Conservation (phyloP, 2,113 vertebrate species). For the Corapipo altera region DNA sequence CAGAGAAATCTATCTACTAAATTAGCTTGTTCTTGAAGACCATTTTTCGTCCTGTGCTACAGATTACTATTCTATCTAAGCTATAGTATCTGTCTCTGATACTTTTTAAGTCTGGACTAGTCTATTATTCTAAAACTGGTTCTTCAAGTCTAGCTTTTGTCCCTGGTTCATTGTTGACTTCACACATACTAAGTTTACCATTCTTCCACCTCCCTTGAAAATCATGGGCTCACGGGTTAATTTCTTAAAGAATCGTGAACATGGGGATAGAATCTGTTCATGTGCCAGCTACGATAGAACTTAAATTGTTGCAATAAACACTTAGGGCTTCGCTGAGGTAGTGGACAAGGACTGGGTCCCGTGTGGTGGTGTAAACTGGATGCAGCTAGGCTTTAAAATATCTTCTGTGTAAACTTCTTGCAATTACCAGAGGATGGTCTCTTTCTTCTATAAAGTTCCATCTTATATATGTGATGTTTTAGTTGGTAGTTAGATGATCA, state of each 20-base stretch:
- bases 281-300: background rate
- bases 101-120: background rate
- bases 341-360: background rate
- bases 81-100: background rate
- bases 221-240: background rate
- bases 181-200: background rate
- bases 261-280: background rate
- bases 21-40: background rate
- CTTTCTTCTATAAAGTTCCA: background rate
- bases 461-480: background rate
- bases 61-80: background rate
- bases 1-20: background rate
- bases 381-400: background rate
- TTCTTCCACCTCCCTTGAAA: background rate
- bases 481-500: background rate
- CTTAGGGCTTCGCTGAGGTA: background rate
- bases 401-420: background rate
- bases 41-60: background rate
- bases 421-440: background rate
- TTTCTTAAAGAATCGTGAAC: background rate
- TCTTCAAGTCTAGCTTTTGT: background rate
- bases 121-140: background rate
- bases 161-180: background rate
- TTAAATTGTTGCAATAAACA: background rate
- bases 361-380: background rate